Evolutionary conservation across 2,113 vertebrate genomes (phyloP).

Genomic region (Neomonachus schauinslandi): DNA sequence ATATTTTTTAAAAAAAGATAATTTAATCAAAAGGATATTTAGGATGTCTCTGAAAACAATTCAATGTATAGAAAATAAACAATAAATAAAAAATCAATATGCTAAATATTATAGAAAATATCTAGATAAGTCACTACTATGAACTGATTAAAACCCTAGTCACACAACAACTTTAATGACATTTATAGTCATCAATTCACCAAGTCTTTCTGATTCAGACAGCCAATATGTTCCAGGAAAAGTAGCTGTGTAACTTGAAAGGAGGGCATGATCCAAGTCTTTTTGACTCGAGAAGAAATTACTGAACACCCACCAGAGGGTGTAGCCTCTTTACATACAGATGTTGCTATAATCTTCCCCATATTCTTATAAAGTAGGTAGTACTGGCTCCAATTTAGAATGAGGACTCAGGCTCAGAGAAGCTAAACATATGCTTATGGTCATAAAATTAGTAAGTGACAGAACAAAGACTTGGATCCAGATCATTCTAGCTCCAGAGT

Average conservation of each 20-base stretch:
- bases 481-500: not conserved
- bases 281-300: not conserved
- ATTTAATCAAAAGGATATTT: not conserved
- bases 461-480: not conserved
- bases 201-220: not conserved
- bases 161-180: not conserved
- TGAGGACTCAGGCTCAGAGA: not conserved
- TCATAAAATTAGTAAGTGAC: not conserved
- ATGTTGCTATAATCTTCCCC: not conserved
- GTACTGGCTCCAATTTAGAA: not conserved
- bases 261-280: rapidly evolving
- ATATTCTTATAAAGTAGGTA: not conserved
- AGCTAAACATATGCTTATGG: not conserved
- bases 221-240: not conserved
- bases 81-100: not conserved
- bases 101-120: not conserved
- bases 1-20: not conserved
- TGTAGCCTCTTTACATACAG: not conserved
- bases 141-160: not conserved
- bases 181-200: not conserved
- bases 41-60: not conserved
- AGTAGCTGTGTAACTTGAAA: not conserved
- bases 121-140: not conserved
- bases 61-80: not conserved
- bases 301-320: not conserved